Conservation (phyloP, 1,140 invertebrate genomes). For the Sminthurides bifidus region DNA sequence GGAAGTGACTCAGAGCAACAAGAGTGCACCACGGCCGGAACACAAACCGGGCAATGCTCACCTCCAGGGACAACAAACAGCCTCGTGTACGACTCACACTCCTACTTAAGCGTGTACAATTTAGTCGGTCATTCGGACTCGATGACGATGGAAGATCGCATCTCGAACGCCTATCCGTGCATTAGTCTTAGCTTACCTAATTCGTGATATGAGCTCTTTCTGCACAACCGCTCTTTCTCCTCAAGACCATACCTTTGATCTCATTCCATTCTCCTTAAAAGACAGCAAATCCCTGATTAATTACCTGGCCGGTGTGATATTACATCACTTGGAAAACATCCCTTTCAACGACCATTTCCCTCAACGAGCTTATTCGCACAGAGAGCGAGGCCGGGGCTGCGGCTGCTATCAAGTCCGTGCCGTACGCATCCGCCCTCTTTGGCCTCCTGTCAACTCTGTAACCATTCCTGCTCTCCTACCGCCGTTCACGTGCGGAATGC, state of each 20-base stretch:
- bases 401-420: neutral
- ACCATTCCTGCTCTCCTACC: constrained; percentile 17
- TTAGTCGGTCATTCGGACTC: too few relatives aligned
- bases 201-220: constrained; percentile 5
- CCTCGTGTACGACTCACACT: too few relatives aligned
- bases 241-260: too few relatives aligned
- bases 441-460: constrained; percentile 1
- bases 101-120: too few relatives aligned
- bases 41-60: too few relatives aligned
- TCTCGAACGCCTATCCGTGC: constrained; percentile 8
- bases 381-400: neutral
- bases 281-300: neutral
- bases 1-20: too few relatives aligned
- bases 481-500: constrained; percentile 4
- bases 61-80: neutral
- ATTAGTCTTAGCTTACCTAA: constrained; percentile 4
- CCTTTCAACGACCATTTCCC: constrained; percentile 15
- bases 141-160: neutral
- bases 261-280: neutral
- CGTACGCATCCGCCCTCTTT: constrained; percentile 9
- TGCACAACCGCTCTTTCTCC: too few relatives aligned
- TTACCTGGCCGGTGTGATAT: constrained; percentile 2
- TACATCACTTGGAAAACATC: constrained; percentile 13
- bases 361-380: constrained; percentile 4
- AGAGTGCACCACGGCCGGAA: too few relatives aligned